Evolutionary conservation across 2,113 vertebrate genomes (phyloP).

Genomic region (Periophthalmodon schlosseri): DNA sequence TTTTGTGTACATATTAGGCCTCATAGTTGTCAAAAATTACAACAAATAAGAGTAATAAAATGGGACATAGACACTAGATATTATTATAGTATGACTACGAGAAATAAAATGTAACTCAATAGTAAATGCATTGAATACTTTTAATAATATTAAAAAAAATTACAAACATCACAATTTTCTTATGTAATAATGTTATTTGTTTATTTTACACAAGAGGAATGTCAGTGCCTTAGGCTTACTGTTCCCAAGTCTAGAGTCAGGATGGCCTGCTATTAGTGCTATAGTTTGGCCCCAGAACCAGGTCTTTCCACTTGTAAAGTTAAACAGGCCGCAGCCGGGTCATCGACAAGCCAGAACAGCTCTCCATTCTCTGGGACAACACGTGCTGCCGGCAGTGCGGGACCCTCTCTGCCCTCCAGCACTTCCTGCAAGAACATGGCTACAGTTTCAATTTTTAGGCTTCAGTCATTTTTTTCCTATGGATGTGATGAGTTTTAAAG

Average conservation of each 20-base stretch:
- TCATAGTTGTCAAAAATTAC: too few species aligned
- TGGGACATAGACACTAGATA: neutral
- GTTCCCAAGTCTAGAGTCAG: neutral
- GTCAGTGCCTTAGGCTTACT: conserved; percentile 7
- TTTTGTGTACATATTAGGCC: too few species aligned
- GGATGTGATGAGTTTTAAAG: neutral
- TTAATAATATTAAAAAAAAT: neutral
- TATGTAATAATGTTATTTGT: neutral
- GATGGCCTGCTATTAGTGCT: conserved; percentile 4
- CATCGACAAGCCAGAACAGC: conserved; percentile 90
- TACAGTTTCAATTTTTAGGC: neutral
- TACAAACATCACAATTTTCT: neutral
- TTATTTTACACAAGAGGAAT: conserved; percentile 27
- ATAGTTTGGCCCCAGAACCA: conserved; percentile 73
- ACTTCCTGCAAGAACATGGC: conserved; percentile 76
- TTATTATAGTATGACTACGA: neutral
- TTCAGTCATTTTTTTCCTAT: neutral
- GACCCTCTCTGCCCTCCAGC: conserved; percentile 80
- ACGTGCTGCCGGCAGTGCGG: conserved; percentile 80
- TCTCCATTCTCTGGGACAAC: conserved; percentile 80
- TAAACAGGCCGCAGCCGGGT: conserved; percentile 82
- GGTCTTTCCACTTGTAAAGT: conserved; percentile 81
- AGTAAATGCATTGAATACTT: neutral
- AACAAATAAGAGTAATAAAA: neutral
- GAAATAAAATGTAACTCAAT: neutral